phyloP scores from a whole-genome alignment of 2,888 invertebrate species.

The Anagyrus pseudococci region DNA sequence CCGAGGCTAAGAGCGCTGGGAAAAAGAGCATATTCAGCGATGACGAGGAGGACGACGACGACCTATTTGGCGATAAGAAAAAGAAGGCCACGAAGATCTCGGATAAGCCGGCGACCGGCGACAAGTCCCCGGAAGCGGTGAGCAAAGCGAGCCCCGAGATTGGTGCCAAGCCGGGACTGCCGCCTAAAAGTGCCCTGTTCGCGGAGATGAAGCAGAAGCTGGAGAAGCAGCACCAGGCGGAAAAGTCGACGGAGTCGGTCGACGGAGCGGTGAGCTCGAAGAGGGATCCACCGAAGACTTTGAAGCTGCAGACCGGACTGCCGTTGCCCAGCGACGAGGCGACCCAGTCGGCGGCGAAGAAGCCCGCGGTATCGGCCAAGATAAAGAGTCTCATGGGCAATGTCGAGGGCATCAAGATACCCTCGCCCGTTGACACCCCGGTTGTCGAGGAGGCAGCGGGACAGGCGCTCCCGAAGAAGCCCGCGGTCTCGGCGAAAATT shows the following conservation, averaged over 20 bases:
- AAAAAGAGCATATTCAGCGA: constrained; percentile 31
- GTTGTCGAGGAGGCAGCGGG: neutral
- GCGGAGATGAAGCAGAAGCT: constrained; percentile 31
- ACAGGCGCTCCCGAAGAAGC: constrained; percentile 42
- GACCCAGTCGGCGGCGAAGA: constrained; percentile 41
- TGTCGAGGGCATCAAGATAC: constrained; percentile 56
- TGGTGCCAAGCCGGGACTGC: constrained; percentile 5
- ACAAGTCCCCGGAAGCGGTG: neutral
- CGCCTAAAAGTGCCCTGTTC: constrained; percentile 22
- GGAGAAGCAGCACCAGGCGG: constrained; percentile 6
- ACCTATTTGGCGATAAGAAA: constrained; percentile 44
- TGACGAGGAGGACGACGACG: constrained; percentile 45
- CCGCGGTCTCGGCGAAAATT: constrained; percentile 54
- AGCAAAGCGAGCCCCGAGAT: neutral
- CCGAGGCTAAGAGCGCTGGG: neutral
- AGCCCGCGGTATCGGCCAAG: constrained; percentile 51
- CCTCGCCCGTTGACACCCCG: constrained; percentile 51
- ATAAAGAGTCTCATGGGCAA: constrained; percentile 56
- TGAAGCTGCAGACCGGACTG: constrained; percentile 46
- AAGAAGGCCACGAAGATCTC: neutral
- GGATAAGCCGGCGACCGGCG: neutral
- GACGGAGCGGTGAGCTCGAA: constrained; percentile 41
- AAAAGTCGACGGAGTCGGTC: constrained; percentile 11
- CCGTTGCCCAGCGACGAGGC: constrained; percentile 8
- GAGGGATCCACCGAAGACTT: constrained; percentile 51